A percentile compares a stretch with the other conserved stretches of the same genome.
phyloP scores from a whole-genome alignment of 2,888 invertebrate species.

The Mimas tiliae region DNA sequence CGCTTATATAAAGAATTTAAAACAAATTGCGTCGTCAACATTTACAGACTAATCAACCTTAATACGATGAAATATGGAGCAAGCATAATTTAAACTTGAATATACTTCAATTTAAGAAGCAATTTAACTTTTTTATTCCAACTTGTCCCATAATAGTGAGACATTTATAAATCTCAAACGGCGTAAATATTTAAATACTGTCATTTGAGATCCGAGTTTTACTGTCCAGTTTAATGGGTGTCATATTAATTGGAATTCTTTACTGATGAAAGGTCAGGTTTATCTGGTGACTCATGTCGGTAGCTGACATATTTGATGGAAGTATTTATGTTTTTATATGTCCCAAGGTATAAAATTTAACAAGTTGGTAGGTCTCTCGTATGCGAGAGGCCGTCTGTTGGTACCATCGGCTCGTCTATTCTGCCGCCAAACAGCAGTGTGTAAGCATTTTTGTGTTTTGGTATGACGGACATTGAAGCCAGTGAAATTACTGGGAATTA shows the following conservation, averaged over 20 bases:
- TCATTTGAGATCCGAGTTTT: background rate
- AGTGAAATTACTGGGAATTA: too few relatives aligned
- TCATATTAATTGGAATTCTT: conserved; percentile 16
- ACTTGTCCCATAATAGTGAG: conserved; percentile 3
- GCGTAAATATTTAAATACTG: background rate
- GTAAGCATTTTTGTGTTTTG: too few relatives aligned
- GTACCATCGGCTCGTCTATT: too few relatives aligned
- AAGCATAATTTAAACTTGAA: background rate
- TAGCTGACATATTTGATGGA: conserved; percentile 3
- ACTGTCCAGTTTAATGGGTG: conserved; percentile 4
- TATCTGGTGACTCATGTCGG: background rate
- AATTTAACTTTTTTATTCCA: background rate
- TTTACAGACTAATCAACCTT: background rate
- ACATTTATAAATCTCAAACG: conserved; percentile 34
- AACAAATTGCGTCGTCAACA: too few relatives aligned
- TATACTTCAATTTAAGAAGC: background rate
- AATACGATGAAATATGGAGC: background rate
- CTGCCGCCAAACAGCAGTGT: too few relatives aligned
- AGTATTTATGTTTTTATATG: background rate
- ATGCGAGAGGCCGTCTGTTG: too few relatives aligned
- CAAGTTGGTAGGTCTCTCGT: background rate
- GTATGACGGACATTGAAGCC: too few relatives aligned
- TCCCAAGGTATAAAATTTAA: background rate
- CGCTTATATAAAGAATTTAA: too few relatives aligned
- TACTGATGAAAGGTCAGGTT: background rate